Evolutionary conservation across 2,888 invertebrate species (phyloP).

Genomic region (Ectobius pallidus): DNA sequence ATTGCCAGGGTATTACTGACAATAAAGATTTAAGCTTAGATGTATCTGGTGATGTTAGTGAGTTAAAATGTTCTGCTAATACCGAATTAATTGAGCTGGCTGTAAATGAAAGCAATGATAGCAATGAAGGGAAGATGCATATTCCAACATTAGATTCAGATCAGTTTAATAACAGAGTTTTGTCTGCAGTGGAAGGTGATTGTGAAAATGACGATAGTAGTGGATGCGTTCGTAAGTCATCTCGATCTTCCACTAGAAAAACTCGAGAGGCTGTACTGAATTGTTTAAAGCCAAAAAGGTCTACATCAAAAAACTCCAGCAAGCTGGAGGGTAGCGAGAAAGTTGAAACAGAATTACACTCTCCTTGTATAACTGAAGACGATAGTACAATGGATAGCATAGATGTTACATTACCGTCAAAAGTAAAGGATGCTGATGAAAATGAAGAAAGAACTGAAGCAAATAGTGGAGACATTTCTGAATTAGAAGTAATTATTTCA

Average conservation of each 20-base stretch:
- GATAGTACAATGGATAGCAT: neutral
- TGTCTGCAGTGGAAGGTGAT: neutral
- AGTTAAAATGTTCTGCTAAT: too few relatives aligned
- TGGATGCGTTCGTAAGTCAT: slow-evolving; percentile 29
- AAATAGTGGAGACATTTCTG: neutral
- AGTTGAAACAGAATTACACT: neutral
- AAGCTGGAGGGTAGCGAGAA: neutral
- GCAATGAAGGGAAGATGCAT: too few relatives aligned
- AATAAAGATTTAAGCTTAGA: too few relatives aligned
- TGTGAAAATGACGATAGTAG: neutral
- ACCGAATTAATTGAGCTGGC: too few relatives aligned
- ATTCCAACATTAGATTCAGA: too few relatives aligned
- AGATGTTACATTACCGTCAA: slow-evolving; percentile 41
- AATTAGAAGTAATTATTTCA: neutral
- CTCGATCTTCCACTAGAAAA: slow-evolving; percentile 32
- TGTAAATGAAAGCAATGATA: too few relatives aligned
- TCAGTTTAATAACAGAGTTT: too few relatives aligned
- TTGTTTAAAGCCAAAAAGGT: neutral
- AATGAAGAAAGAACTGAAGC: slow-evolving; percentile 38
- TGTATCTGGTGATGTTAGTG: too few relatives aligned
- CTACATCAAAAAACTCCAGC: neutral
- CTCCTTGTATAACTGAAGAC: neutral
- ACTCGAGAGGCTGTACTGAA: slow-evolving; percentile 24
- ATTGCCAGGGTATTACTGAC: too few relatives aligned
- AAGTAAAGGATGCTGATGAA: slow-evolving; percentile 52